Conservation (phyloP, 2,797 vertebrate species). For the Florisuga fusca region DNA sequence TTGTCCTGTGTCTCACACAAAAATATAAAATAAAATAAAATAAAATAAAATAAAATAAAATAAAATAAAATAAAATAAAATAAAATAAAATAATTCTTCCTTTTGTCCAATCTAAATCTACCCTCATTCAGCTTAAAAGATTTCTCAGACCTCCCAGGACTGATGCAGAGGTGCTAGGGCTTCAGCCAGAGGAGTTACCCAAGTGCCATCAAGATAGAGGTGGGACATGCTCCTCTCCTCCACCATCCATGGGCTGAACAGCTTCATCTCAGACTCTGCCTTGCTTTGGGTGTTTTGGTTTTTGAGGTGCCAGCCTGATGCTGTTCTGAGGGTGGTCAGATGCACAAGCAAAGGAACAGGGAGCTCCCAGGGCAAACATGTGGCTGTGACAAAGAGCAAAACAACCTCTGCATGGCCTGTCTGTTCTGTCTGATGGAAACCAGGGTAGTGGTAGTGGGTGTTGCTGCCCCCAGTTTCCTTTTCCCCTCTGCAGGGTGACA, state of each 20-base stretch:
- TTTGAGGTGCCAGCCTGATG: background rate
- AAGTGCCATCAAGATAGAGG: background rate
- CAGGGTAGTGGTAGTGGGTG: background rate
- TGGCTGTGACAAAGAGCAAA: background rate
- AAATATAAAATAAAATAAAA: background rate
- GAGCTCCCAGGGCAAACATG: background rate
- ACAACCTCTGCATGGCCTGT: accelerated
- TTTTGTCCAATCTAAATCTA: background rate
- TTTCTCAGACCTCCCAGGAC: background rate
- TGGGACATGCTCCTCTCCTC: background rate
- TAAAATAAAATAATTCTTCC: background rate
- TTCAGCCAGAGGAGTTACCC: background rate
- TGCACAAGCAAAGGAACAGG: background rate
- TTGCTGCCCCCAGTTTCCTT: background rate
- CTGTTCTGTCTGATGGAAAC: background rate
- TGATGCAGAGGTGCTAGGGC: background rate
- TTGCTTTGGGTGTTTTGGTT: background rate
- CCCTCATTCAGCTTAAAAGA: background rate
- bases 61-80: background rate
- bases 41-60: background rate
- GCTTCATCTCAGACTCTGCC: background rate
- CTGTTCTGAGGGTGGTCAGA: background rate
- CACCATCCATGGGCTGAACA: accelerated
- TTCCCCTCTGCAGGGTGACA: background rate
- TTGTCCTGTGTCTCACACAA: background rate